Conservation (phyloP, 2,888 invertebrate genomes). For the Osmoderma eremita region DNA sequence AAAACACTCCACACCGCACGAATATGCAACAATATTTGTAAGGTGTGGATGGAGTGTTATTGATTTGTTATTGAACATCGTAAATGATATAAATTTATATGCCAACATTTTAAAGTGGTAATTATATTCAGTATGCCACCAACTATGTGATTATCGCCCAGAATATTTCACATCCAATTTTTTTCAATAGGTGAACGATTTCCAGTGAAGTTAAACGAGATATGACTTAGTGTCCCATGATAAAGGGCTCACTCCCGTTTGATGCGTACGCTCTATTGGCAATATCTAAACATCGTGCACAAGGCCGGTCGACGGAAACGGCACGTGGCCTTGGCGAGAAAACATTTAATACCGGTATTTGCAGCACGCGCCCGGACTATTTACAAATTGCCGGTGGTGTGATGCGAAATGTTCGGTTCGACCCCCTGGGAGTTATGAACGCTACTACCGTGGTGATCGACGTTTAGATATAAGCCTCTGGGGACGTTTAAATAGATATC, state of each 20-base stretch:
- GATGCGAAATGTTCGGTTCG: slow-evolving; percentile 48
- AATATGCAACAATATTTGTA: no score
- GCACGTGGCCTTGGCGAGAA: slow-evolving; percentile 62
- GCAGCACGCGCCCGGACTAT: slow-evolving; percentile 61
- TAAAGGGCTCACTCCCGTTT: slow-evolving; percentile 31
- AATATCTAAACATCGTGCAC: slow-evolving; percentile 44
- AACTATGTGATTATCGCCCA: slow-evolving; percentile 19
- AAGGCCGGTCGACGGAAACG: slow-evolving; percentile 46
- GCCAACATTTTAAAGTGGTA: no score
- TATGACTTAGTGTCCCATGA: slow-evolving; percentile 31
- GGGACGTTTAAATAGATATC: slow-evolving; percentile 33
- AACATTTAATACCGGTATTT: slow-evolving; percentile 63
- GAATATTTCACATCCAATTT: slow-evolving; percentile 25
- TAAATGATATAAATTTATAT: no score
- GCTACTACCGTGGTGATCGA: slow-evolving; percentile 34
- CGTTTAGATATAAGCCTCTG: slow-evolving; percentile 31
- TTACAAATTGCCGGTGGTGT: slow-evolving; percentile 63
- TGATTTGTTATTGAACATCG: no score
- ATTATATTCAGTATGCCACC: slow-evolving; percentile 6
- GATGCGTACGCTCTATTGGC: slow-evolving; percentile 42
- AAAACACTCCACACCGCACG: no score
- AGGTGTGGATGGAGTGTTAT: no score
- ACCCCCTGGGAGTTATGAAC: slow-evolving; percentile 32
- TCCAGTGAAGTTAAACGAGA: slow-evolving; percentile 30
- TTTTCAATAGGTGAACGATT: slow-evolving; percentile 25